Base-by-base conservation (phyloP, 2,113 vertebrate species). In the Pteronura brasiliensis region DNA sequence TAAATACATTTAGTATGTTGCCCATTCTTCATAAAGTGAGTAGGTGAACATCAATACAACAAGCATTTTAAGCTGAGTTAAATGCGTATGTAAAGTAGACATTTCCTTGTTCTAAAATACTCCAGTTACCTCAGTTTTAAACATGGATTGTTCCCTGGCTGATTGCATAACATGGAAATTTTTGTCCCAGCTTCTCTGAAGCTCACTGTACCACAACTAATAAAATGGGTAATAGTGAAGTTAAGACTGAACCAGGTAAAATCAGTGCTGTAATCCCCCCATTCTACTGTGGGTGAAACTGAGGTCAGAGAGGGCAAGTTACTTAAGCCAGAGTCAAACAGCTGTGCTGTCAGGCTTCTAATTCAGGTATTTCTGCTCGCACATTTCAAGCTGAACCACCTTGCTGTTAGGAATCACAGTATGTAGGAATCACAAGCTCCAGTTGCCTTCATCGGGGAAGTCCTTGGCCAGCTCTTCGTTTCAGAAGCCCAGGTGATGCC, bases 201-300 rank as follows among this genome's bases (percentile, higher is more conserved):
- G 63, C 8, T 69, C 3, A 21, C 61, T 83, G 0, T 7, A 0
- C 80, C 11, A 3, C 52, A 7, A 0, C 14, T 57, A 1, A 4
- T 4, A 4, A 18, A 52, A 21, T 59, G 12, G 23, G 3, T 5
- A 4, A 6, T 1, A 7, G 88, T 15, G 17, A 52, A 2, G 23
- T 20, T 8, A 1, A 34, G 61, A 1, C 39, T 4, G 6, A 0
- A 4, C 4, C 18, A 4, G 44, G 18, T 11, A 9, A 23, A 15
- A 21, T 6, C 1, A 76, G 39, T 12, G 8, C 36, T 12, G 6
- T 11, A 0, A 17, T 3, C 14, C n/a, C 10, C 20, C 72, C 23
- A 1, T 44, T 34, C 13, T 88, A 0, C 47, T 36, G 20, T n/a
- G 39, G 55, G 47, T 42, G 44, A 49, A 4, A 36, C 14, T 3